Base-by-base conservation (phyloP, 2,113 vertebrate genomes). In the Xiphorhynchus elegans region DNA sequence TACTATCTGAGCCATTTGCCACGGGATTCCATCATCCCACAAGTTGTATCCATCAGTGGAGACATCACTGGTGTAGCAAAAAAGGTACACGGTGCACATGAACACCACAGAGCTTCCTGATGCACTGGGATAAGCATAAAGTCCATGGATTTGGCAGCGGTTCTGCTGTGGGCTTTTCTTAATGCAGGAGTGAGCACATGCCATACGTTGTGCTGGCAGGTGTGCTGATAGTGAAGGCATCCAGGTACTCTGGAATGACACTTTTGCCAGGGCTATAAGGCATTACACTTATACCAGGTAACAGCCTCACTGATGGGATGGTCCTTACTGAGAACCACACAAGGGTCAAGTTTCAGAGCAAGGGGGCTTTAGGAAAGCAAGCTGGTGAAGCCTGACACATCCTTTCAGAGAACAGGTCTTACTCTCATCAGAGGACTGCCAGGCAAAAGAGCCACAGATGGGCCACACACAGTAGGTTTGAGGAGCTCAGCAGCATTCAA, bases 161-260 rank as follows among this genome's bases (percentile, higher is more conserved):
- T 68, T 84, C 73, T 73, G 53, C 59, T 82, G 83, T 0, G 2
- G 50, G 56, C 9, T 85, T 84, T 55, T 42, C 60, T 55, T 42
- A 26, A 24, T 2, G 0, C 23, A 86, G 68, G 29, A 70, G 52
- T 3, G 39, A 67, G 59, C 10, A 13, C 58, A 50, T 2, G 3
- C 42, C 28, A 6, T 31, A 67, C 89, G 80, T 93, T 14, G 16
- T 3, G 15, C 15, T 1, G 64, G 75, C 72, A 95, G 88, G 93
- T 94, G 91, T 74, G 92, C 87, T 93, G 83, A 89, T 90, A 73
- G 29, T 5, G 2, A 66, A 21, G 67, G n/a, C 67, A 72, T 49
- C 64, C 53, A 72, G 91, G 76, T 73, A 78, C 83, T 88, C 93
- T 80, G 92, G 88, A 93, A 92, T 60, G 76, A 59, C 62, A 92